Evolutionary conservation across 2,113 vertebrate species (phyloP).

Genomic region (Channa maculata): DNA sequence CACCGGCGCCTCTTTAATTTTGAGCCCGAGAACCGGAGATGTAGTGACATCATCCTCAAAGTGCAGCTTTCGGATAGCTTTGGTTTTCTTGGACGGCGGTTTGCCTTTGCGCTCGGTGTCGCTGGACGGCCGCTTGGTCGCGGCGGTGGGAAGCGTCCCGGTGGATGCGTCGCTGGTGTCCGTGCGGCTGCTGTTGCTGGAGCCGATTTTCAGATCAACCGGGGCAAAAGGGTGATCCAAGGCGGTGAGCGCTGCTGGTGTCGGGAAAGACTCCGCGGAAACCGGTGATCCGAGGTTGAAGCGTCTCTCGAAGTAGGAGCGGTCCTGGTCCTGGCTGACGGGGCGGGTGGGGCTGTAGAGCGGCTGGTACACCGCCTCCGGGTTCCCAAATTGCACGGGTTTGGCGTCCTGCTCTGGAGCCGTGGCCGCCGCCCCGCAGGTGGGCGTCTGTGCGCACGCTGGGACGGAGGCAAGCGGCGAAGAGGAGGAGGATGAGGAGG

Average conservation of each 20-base stretch:
- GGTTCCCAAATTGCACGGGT: conserved; percentile 87
- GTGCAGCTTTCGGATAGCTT: conserved; percentile 90
- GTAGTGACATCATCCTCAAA: conserved; percentile 95
- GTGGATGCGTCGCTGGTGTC: conserved; percentile 46
- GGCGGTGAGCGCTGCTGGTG: conserved; percentile 78
- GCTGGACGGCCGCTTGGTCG: conserved; percentile 74
- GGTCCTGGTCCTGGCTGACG: conserved; percentile 87
- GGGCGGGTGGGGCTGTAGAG: conserved; percentile 91
- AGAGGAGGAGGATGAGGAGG: conserved; percentile 1
- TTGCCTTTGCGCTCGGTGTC: conserved; percentile 79
- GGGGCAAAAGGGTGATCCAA: conserved; percentile 79
- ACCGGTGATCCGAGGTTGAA: conserved; percentile 88
- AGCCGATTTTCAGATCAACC: conserved; percentile 82
- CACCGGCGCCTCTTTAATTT: conserved; percentile 91
- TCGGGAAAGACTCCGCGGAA: conserved; percentile 90
- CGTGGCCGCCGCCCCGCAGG: conserved; percentile 61
- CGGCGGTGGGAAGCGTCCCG: conserved; percentile 19
- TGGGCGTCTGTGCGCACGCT: conserved; percentile 61
- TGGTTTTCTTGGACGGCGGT: conserved; percentile 86
- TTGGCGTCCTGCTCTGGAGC: conserved; percentile 55
- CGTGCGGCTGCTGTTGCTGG: conserved; percentile 76
- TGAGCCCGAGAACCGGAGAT: conserved; percentile 92
- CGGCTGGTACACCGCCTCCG: conserved; percentile 83
- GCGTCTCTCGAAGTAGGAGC: conserved; percentile 83
- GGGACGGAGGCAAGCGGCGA: conserved; percentile 31